phyloP scores from a whole-genome alignment of 2,113 vertebrate species.

The Rhadina sibilatrix region DNA sequence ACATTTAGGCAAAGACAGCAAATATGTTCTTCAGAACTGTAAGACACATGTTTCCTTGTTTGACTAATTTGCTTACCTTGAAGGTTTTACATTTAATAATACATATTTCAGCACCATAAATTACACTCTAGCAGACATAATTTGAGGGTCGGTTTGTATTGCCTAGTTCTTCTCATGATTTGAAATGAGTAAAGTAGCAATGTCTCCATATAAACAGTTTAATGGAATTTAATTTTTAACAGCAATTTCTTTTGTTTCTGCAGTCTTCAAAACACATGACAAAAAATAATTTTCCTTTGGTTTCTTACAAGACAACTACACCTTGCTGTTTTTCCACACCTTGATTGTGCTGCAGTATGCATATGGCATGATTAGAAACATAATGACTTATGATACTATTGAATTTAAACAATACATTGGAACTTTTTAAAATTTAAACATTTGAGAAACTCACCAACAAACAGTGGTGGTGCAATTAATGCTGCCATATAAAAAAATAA shows the following conservation, averaged over 20 bases:
- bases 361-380: background rate
- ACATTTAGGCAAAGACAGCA: background rate
- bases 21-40: background rate
- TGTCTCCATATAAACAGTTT: background rate
- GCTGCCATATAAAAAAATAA: background rate
- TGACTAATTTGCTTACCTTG: background rate
- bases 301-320: background rate
- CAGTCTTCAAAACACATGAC: background rate
- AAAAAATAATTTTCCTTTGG: background rate
- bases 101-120: background rate
- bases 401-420: background rate
- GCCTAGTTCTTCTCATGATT: background rate
- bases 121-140: background rate
- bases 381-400: background rate
- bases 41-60: background rate
- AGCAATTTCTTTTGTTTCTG: background rate
- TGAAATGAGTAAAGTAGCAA: background rate
- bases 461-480: background rate
- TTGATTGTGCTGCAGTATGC: background rate
- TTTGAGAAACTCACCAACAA: background rate
- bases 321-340: background rate
- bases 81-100: background rate
- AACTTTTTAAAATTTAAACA: background rate
- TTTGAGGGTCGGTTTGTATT: background rate
- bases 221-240: background rate